Conservation (phyloP, 2,888 invertebrate species). For the Drosophila leonis region DNA sequence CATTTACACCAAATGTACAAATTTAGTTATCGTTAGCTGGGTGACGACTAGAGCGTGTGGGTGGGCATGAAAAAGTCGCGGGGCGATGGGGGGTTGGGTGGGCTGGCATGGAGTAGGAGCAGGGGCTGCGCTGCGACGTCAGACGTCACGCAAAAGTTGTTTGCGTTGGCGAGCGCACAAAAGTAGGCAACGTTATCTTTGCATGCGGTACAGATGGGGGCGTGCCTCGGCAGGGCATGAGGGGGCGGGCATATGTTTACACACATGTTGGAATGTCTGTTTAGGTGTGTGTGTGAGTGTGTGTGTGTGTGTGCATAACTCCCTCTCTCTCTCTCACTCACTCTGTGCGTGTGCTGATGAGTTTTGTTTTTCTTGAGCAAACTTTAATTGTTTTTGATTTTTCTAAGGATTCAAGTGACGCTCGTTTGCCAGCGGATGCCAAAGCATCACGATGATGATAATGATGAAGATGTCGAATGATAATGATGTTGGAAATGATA, state of each 20-base stretch:
- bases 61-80: not conserved
- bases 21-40: conserved; percentile 73
- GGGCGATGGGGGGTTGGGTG: not conserved
- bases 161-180: conserved; percentile 77
- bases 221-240: not conserved
- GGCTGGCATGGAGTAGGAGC: not conserved
- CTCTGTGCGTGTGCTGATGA: conserved; percentile 54
- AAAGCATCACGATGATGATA: conserved; percentile 9
- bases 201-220: conserved; percentile 29
- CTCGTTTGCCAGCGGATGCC: conserved; percentile 41
- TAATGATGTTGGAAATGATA: not conserved
- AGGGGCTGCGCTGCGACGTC: conserved; percentile 30
- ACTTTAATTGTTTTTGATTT: conserved; percentile 81
- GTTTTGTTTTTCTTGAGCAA: conserved; percentile 79
- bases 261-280: conserved; percentile 59
- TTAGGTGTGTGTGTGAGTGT: conserved; percentile 10
- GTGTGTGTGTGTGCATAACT: not conserved
- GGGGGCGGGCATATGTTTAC: conserved; percentile 58
- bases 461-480: conserved; percentile 6
- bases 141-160: conserved; percentile 76
- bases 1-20: conserved; percentile 83
- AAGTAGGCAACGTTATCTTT: conserved; percentile 79
- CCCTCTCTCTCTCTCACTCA: not conserved
- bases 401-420: conserved; percentile 76
- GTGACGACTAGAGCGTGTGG: conserved; percentile 11